Conservation (phyloP, 1,140 invertebrate species). For the Pygmarrhopalites habei region DNA sequence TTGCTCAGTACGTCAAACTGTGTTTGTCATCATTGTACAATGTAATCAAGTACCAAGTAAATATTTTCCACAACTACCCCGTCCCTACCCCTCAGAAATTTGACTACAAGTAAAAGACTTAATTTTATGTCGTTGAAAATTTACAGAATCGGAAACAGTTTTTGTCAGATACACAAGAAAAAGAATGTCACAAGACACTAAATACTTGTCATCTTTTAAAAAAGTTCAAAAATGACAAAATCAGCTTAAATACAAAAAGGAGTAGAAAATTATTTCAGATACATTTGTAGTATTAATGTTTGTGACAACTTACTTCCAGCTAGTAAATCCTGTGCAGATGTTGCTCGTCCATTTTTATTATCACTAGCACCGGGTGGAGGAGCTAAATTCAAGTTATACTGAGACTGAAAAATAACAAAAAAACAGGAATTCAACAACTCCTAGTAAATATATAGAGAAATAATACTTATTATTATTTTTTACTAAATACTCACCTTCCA, state of each 20-base stretch:
- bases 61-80: neutral
- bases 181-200: too few species aligned
- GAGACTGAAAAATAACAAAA: conserved; percentile 8
- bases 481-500: conserved; percentile 24
- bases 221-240: too few species aligned
- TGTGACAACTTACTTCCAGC: neutral
- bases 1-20: too few species aligned
- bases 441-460: too few species aligned
- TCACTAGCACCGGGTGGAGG: conserved; percentile 3
- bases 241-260: too few species aligned
- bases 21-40: neutral
- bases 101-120: neutral
- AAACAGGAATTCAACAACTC: too few species aligned
- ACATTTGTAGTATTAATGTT: neutral
- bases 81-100: neutral
- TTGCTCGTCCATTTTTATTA: conserved; percentile 1
- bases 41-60: neutral
- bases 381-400: conserved; percentile 31
- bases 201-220: too few species aligned
- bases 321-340: conserved; percentile 35
- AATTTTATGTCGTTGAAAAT: too few species aligned
- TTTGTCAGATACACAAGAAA: too few species aligned
- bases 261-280: neutral
- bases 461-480: too few species aligned
- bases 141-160: too few species aligned